phyloP scores from a whole-genome alignment of 2,888 invertebrate species.

The Encarsia formosa region DNA sequence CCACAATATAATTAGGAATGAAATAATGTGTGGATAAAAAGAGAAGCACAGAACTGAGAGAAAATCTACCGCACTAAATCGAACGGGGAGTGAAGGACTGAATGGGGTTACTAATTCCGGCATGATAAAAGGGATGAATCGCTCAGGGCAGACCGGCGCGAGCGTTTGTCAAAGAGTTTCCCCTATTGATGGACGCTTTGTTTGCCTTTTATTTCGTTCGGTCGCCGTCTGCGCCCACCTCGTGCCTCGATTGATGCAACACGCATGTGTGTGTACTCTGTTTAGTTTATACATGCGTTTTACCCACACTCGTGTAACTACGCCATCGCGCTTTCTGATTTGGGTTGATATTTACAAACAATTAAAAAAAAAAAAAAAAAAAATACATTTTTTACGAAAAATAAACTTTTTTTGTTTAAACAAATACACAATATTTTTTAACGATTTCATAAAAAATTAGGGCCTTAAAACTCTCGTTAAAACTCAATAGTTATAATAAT shows the following conservation, averaged over 20 bases:
- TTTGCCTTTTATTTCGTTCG: constrained; percentile 37
- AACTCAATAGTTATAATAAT: no score
- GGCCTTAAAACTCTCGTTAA: no score
- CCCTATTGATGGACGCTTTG: constrained; percentile 28
- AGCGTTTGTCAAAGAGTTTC: constrained; percentile 29
- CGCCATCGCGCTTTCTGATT: no score
- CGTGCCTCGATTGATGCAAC: not conserved
- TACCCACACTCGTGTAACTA: no score
- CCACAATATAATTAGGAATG: no score
- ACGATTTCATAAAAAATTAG: no score
- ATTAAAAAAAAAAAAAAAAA: no score
- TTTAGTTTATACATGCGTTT: constrained; percentile 20
- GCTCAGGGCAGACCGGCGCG: constrained; percentile 22
- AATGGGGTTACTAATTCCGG: constrained; percentile 50
- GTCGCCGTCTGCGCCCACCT: not conserved
- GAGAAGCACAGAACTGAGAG: constrained; percentile 5
- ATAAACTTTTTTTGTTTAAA: no score
- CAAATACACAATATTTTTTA: no score
- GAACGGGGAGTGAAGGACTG: constrained; percentile 34
- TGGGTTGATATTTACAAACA: no score
- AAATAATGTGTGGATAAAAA: no score
- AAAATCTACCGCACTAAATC: constrained; percentile 15
- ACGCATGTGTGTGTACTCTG: not conserved
- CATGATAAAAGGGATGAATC: constrained; percentile 49
- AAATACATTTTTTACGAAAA: no score